phyloP scores from a whole-genome alignment of 2,797 vertebrate species.

The Ataeniobius toweri region DNA sequence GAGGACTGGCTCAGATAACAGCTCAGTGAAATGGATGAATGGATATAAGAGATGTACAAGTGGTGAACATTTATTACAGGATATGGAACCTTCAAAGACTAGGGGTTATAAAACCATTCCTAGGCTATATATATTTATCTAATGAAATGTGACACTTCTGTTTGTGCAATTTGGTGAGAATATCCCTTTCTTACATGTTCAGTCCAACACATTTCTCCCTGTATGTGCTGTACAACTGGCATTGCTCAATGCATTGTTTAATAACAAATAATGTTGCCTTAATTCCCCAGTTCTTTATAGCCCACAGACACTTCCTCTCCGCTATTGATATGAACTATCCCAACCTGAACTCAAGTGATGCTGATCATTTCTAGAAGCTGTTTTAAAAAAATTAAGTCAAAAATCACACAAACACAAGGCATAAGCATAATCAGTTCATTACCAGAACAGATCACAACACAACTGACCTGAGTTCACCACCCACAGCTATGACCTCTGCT shows the following conservation, averaged over 20 bases:
- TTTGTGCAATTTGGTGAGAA: neutral
- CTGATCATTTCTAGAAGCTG: conserved; percentile 1
- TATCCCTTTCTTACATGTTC: neutral
- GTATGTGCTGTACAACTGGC: neutral
- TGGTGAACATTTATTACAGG: neutral
- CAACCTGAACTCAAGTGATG: conserved; percentile 6
- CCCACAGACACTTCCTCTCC: neutral
- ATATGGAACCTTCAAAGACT: neutral
- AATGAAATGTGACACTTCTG: neutral
- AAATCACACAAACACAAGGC: neutral
- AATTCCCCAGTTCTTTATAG: neutral
- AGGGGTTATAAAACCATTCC: neutral
- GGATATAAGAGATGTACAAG: neutral
- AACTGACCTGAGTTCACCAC: conserved; percentile 25
- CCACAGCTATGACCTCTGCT: conserved; percentile 19
- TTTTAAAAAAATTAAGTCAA: neutral
- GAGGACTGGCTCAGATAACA: neutral
- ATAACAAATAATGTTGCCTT: neutral
- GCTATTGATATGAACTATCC: neutral
- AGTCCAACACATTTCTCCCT: neutral
- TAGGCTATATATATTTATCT: neutral
- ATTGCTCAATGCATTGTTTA: neutral
- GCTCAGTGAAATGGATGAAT: neutral
- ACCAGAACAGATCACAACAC: conserved; percentile 35
- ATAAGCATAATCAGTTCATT: conserved; percentile 12